Evolutionary conservation across 2,113 vertebrate genomes (phyloP).

Genomic region (Falco punctatus): DNA sequence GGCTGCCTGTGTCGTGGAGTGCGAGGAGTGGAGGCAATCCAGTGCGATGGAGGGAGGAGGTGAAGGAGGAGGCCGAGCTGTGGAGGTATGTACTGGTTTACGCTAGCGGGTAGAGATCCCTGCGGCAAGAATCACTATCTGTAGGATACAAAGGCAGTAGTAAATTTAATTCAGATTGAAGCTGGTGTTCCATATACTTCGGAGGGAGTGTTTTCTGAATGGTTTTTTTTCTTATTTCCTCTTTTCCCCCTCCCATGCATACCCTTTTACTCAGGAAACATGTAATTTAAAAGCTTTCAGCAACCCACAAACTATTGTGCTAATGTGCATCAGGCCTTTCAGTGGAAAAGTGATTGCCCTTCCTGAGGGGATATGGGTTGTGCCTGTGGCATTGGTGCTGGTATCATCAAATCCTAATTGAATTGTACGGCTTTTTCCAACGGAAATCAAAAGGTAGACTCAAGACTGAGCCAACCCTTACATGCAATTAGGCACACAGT

Average conservation of each 20-base stretch:
- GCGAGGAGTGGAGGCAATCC: accelerated
- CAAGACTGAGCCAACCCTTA: conserved; percentile 13
- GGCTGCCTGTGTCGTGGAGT: neutral
- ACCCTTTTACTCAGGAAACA: neutral
- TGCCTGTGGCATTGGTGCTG: neutral
- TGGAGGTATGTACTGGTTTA: neutral
- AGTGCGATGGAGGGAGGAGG: accelerated
- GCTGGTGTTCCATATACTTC: neutral
- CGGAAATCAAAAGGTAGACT: neutral
- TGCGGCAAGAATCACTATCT: neutral
- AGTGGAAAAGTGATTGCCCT: conserved; percentile 4
- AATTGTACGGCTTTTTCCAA: neutral
- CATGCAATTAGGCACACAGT: neutral
- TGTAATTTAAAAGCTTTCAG: conserved; percentile 52
- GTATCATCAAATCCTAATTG: neutral
- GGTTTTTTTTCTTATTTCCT: neutral
- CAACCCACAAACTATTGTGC: neutral
- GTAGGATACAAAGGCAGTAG: neutral
- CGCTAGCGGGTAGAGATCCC: accelerated
- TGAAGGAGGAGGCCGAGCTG: neutral
- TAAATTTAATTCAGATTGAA: neutral
- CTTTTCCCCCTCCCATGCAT: neutral
- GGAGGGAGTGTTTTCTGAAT: neutral
- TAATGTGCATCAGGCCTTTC: conserved; percentile 43
- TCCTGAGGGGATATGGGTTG: conserved; percentile 30